phyloP scores from a whole-genome alignment of 1,140 invertebrate genomes.

The Scylla paramamosain region DNA sequence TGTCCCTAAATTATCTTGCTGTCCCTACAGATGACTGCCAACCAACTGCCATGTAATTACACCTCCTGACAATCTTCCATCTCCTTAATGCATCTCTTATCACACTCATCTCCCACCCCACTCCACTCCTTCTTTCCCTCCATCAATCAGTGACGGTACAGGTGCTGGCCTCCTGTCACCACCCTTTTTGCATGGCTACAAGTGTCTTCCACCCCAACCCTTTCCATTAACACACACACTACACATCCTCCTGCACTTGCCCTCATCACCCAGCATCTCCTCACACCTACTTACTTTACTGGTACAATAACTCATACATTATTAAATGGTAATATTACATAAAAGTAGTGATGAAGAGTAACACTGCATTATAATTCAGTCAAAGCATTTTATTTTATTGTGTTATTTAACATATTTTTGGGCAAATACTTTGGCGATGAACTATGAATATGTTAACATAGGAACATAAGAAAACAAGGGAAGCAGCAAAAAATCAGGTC shows the following conservation, averaged over 20 bases:
- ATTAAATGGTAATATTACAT: too few relatives aligned
- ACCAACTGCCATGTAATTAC: not conserved
- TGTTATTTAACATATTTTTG: too few relatives aligned
- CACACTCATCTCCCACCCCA: not conserved
- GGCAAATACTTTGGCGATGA: too few relatives aligned
- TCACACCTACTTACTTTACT: too few relatives aligned
- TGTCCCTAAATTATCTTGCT: not conserved
- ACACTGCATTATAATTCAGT: too few relatives aligned
- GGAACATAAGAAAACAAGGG: too few relatives aligned
- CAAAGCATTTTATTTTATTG: too few relatives aligned
- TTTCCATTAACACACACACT: conserved; percentile 57
- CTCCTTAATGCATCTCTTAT: conserved; percentile 48
- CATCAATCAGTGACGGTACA: conserved; percentile 25
- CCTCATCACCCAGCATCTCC: too few relatives aligned
- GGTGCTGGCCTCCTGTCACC: conserved; percentile 8
- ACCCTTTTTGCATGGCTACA: conserved; percentile 32
- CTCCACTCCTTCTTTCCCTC: not conserved
- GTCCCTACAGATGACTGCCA: not conserved
- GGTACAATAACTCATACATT: too few relatives aligned
- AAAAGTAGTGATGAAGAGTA: too few relatives aligned
- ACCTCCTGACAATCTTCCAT: not conserved
- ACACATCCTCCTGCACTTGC: not conserved
- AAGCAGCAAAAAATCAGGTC: too few relatives aligned
- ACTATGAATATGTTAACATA: too few relatives aligned
- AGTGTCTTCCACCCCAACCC: conserved; percentile 33